phyloP scores from a whole-genome alignment of 2,888 invertebrate species.

The Drosophila ustulata region DNA sequence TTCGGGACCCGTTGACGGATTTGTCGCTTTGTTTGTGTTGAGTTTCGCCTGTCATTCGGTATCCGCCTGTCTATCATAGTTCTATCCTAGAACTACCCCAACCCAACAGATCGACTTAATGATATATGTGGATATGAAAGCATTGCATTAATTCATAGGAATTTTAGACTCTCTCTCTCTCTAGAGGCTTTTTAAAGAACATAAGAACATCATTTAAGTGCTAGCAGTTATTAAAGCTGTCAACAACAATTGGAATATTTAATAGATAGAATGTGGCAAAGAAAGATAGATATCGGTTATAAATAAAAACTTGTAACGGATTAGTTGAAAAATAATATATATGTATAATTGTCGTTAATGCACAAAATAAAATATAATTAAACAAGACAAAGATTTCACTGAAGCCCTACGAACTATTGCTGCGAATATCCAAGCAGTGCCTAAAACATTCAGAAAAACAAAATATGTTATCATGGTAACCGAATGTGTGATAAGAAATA shows the following conservation, averaged over 20 bases:
- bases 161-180: not conserved
- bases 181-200: not conserved
- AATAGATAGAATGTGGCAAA: not conserved
- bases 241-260: constrained; percentile 6
- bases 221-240: constrained; percentile 16
- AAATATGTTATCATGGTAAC: not conserved
- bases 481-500: not conserved
- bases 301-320: no score
- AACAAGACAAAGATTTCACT: no score
- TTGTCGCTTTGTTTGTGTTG: constrained; percentile 69
- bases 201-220: constrained; percentile 4
- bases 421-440: no score
- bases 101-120: constrained; percentile 27
- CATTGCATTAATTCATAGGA: constrained; percentile 13
- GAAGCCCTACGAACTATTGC: no score
- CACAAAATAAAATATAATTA: no score
- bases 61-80: constrained; percentile 55
- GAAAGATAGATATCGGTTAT: no score
- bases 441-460: no score
- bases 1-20: constrained; percentile 66
- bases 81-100: constrained; percentile 9
- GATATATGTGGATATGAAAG: constrained; percentile 14
- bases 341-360: no score
- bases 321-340: no score
- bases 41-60: constrained; percentile 67